Conservation (phyloP, 2,113 vertebrate species). For the Zosterops hypoxanthus region DNA sequence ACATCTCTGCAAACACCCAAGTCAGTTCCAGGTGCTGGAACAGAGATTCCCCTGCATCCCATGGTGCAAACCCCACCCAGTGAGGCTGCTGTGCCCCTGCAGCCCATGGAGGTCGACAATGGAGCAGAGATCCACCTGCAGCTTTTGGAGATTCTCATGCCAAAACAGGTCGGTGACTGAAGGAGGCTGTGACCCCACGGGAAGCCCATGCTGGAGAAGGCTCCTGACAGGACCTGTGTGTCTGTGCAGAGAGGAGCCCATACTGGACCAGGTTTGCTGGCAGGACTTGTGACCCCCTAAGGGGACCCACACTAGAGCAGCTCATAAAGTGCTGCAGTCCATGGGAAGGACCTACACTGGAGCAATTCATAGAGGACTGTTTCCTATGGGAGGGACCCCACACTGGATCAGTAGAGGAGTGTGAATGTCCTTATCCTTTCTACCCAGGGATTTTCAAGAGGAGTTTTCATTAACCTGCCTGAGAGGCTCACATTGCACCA, state of each 20-base stretch:
- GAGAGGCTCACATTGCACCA: not conserved
- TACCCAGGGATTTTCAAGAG: not conserved
- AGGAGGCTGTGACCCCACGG: not conserved
- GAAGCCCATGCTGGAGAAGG: not conserved
- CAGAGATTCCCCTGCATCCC: not conserved
- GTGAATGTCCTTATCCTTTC: not conserved
- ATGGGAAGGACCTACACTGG: not conserved
- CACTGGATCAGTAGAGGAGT: not conserved
- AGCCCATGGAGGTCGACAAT: not conserved
- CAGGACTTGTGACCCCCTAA: not conserved
- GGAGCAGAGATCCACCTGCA: not conserved
- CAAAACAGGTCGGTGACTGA: not conserved
- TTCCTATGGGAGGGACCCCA: not conserved
- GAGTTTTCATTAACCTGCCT: not conserved
- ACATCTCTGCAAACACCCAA: not conserved
- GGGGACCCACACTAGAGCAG: not conserved
- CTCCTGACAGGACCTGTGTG: not conserved
- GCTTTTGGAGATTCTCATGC: not conserved
- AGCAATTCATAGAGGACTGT: not conserved
- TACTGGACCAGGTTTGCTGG: not conserved
- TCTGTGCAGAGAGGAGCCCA: fast-evolving
- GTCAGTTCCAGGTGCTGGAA: not conserved
- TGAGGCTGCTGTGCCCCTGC: not conserved
- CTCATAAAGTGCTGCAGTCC: not conserved
- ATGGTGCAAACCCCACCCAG: no score